Evolutionary conservation across 2,888 invertebrate genomes (phyloP).

Genomic region (Oconnorella tubifera): DNA sequence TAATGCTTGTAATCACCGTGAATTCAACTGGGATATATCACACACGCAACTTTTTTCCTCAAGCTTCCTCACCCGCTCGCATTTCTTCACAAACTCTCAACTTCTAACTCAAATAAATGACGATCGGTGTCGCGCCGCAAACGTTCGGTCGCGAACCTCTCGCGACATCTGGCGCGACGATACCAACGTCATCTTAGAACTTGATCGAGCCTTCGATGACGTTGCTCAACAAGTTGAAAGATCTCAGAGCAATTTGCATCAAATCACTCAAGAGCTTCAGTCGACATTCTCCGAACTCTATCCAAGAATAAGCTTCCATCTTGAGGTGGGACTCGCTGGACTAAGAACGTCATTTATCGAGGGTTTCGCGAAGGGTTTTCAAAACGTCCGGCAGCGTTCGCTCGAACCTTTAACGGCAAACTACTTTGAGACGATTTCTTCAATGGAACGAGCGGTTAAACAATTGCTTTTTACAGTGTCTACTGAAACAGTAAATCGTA

Average conservation of each 20-base stretch:
- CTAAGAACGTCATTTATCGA: conserved; percentile 8
- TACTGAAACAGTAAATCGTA: conserved; percentile 19
- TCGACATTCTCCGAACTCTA: background rate
- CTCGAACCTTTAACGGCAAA: conserved; percentile 17
- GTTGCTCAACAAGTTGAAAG: conserved; percentile 8
- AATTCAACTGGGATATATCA: background rate
- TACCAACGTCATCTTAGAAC: conserved; percentile 3
- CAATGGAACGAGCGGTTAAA: conserved; percentile 21
- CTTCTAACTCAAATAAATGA: conserved; percentile 8
- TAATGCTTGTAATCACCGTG: background rate
- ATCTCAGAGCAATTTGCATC: conserved; percentile 8
- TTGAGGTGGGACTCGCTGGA: conserved; percentile 21
- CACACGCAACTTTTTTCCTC: background rate
- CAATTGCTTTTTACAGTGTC: conserved; percentile 19
- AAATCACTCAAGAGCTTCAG: conserved; percentile 12
- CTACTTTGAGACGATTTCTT: conserved; percentile 15
- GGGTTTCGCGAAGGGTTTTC: conserved; percentile 23
- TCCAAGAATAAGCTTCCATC: conserved; percentile 22
- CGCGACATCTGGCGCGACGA: conserved; percentile 9
- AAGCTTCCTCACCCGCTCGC: background rate
- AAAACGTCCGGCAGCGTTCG: conserved; percentile 11
- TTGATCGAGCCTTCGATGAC: conserved; percentile 14
- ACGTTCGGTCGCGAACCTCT: background rate
- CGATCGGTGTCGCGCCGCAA: conserved; percentile 14
- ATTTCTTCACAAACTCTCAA: background rate